A percentile compares a stretch with the other conserved stretches of the same genome.
Evolutionary conservation across 2,113 vertebrate genomes (phyloP).

Genomic region (Platanista minor): DNA sequence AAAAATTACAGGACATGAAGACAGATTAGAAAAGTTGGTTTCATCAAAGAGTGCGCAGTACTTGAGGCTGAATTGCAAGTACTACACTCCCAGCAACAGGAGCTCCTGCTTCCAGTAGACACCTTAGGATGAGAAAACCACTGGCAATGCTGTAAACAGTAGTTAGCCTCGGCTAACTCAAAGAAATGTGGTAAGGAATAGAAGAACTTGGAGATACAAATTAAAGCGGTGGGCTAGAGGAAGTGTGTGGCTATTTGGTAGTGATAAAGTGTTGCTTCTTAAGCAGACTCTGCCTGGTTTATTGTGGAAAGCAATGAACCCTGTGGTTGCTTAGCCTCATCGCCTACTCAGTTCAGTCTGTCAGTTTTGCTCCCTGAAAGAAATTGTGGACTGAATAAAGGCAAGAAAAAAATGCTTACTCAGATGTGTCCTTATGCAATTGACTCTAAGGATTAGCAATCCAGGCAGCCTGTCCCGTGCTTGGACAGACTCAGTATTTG

Average conservation of each 20-base stretch:
- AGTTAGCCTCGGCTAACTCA: background rate
- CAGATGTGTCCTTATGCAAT: background rate
- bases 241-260: background rate
- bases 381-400: background rate
- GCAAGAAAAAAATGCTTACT: background rate
- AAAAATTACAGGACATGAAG: background rate
- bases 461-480: background rate
- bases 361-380: background rate
- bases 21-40: background rate
- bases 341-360: background rate
- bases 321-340: background rate
- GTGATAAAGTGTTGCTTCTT: background rate
- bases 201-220: background rate
- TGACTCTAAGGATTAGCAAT: background rate
- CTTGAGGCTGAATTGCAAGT: background rate
- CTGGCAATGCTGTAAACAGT: accelerated
- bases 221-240: too few species aligned
- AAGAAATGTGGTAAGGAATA: background rate
- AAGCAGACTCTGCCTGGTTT: background rate
- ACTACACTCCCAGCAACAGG: background rate
- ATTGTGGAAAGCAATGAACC: background rate
- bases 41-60: background rate
- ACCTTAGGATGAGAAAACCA: accelerated
- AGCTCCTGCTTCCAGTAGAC: background rate
- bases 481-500: background rate